Percentiles rank a stretch among this genome's conserved stretches.
Conservation (phyloP, 2,113 vertebrate genomes). For the Eolophus roseicapilla region DNA sequence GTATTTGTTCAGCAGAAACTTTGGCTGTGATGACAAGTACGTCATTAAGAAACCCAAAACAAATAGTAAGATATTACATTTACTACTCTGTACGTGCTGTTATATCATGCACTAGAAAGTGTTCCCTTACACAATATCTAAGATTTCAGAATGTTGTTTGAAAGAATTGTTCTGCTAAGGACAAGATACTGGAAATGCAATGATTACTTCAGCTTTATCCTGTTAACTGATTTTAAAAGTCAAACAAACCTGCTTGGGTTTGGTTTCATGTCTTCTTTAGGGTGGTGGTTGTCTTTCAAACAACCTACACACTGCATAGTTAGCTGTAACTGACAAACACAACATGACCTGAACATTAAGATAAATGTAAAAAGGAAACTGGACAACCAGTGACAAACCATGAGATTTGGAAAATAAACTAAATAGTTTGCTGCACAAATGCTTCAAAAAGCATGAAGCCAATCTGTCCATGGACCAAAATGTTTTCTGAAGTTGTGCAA, state of each 20-base stretch:
- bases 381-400: neutral
- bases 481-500: neutral
- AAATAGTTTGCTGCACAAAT: neutral
- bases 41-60: neutral
- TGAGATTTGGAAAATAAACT: neutral
- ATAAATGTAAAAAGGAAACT: neutral
- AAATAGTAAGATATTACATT: neutral
- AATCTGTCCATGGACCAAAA: fast-evolving
- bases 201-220: neutral
- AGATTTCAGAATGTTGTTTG: neutral
- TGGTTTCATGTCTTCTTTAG: neutral
- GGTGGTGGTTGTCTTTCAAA: neutral
- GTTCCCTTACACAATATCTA: neutral
- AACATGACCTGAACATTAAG: fast-evolving
- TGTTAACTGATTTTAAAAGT: neutral
- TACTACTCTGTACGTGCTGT: fast-evolving
- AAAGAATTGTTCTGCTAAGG: neutral
- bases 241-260: neutral
- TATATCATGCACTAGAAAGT: neutral
- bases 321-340: neutral
- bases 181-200: neutral
- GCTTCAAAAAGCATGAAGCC: neutral
- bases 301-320: neutral
- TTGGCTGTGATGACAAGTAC: neutral
- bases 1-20: neutral